Evolutionary conservation across 1,140 invertebrate species (phyloP), one percentile per base, ranked within the genome.

Genomic region (Fopius arisanus): DNA sequence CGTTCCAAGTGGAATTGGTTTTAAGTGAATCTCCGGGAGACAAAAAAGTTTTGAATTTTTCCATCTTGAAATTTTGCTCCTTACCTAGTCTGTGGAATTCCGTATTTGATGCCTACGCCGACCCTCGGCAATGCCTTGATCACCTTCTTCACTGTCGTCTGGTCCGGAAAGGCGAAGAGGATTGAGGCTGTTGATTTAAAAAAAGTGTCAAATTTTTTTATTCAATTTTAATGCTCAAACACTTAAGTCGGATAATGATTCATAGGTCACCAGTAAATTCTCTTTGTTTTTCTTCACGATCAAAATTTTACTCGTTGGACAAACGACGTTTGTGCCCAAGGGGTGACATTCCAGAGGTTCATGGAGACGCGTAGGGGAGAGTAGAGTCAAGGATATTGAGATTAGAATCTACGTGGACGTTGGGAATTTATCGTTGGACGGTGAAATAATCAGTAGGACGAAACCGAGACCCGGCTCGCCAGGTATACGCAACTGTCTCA

Each of bases 51-150:
- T 26, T 26, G 23, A 59, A 29, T 21, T 31, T 51, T 51, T 31
- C 51, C 26, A 43, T 10, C 23, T 54, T 16, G 16, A 19, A 69
- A 40, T 69, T 69, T 69, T 28, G 63, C 26, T 72, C 31, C 14
- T 90, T 87, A 96, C 94, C 96, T 94, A 72, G 96, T 97, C 90
- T 99, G 98, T 28, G 96, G 96, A 80, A 99, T 96, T 75, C 98
- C 98, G 85, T 99, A 99, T 89, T 99, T 99, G 88, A 99, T 97
- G 78, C 98, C 98, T 37, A 99, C 97, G n/a, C 98, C 98, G 75
- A 99, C 97, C 68, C 97, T 90, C 0, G 98, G 98, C 77, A 99
- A 89, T 0, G 97, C 96, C 89, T 98, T 98, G 84, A 99, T 98
- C 70, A 99, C 97, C 89, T 98, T 97, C 89, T 98, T 99, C 79